These are phyloP conservation scores for Eupithecia tripunctaria DNA, from an alignment of 2,888 invertebrate species.

Conservation along the genomic window DNA sequence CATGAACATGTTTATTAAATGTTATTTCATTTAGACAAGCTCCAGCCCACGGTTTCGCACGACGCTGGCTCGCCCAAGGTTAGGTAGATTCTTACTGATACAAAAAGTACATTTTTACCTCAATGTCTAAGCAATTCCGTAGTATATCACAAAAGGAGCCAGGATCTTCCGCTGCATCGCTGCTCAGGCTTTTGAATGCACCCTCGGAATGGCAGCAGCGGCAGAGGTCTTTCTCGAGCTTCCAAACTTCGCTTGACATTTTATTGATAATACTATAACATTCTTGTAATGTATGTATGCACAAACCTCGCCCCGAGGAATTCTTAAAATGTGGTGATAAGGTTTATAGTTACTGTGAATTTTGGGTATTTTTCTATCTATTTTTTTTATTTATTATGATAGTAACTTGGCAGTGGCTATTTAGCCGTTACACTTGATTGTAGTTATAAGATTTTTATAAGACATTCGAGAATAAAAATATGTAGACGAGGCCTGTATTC, in stretches of 20 bases:
- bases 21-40: neutral
- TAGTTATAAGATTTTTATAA: too few species aligned
- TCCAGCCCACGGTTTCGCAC: neutral
- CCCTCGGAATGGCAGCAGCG: constrained; percentile 74
- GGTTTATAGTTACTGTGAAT: neutral
- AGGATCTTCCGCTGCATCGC: constrained; percentile 43
- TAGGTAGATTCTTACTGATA: neutral
- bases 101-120: constrained; percentile 52
- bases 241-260: constrained; percentile 28
- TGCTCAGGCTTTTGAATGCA: constrained; percentile 59
- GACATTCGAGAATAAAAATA: too few species aligned
- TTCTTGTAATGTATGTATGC: neutral
- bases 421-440: neutral
- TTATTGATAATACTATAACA: neutral
- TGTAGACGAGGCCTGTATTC: too few species aligned
- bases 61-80: neutral
- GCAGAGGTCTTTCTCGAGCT: constrained; percentile 66
- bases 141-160: constrained; percentile 65
- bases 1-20: neutral
- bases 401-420: neutral
- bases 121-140: constrained; percentile 60
- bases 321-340: neutral
- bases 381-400: neutral
- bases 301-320: neutral
- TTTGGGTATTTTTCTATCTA: neutral